phyloP scores from a whole-genome alignment of 2,113 vertebrate species.

The Varanus salvator region DNA sequence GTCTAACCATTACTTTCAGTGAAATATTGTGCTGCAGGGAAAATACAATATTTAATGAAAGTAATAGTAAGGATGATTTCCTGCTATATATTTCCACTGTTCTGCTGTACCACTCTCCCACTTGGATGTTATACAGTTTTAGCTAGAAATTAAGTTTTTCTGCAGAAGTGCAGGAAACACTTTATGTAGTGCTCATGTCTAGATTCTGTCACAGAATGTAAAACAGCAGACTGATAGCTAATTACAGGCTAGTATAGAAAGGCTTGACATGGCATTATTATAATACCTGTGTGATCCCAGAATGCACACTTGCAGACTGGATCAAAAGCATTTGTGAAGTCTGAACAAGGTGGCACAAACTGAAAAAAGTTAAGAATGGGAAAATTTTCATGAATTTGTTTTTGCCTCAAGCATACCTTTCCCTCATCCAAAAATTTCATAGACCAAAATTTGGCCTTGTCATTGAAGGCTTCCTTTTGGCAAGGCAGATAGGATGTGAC shows the following conservation, averaged over 20 bases:
- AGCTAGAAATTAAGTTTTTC: no score
- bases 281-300: not conserved
- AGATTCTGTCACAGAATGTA: not conserved
- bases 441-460: not conserved
- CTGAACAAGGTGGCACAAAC: not conserved
- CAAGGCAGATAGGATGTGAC: not conserved
- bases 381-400: not conserved
- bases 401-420: not conserved
- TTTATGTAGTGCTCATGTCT: no score
- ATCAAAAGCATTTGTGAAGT: not conserved
- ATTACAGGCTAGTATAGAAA: no score
- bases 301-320: not conserved
- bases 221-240: not conserved
- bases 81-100: no score
- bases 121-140: no score
- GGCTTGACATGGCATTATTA: not conserved
- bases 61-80: no score
- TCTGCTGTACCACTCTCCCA: no score
- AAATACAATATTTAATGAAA: no score
- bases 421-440: no score
- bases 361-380: not conserved
- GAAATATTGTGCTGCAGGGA: no score
- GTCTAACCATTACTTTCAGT: no score
- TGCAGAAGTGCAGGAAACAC: no score
- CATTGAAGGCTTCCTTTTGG: not conserved